Percentiles rank a stretch among this genome's conserved stretches.
These are phyloP conservation scores for Rhopalosiphum padi DNA, from an alignment of 1,140 invertebrate genomes.

Conservation along the genomic window DNA sequence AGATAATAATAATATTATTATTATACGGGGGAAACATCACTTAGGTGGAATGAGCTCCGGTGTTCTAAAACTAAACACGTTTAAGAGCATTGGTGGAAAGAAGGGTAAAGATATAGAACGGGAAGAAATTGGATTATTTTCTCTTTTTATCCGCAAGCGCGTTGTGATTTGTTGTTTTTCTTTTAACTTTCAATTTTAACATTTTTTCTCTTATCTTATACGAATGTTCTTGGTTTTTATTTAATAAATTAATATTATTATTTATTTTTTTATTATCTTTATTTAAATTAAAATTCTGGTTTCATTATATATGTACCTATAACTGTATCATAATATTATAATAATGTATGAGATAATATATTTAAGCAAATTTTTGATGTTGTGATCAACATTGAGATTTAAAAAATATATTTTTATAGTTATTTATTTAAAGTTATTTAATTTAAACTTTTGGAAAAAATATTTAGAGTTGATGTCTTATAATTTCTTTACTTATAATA, in stretches of 20 bases:
- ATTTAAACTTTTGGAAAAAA: too few species aligned
- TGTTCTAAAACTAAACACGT: background rate
- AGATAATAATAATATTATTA: background rate
- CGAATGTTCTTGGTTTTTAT: background rate
- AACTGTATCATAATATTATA: background rate
- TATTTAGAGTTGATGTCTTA: too few species aligned
- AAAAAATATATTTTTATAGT: background rate
- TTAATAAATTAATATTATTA: background rate
- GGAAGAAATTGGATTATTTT: background rate
- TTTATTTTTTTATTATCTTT: background rate
- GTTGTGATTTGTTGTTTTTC: conserved; percentile 3
- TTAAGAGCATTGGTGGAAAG: background rate
- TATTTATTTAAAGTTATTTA: too few species aligned
- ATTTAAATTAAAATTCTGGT: background rate
- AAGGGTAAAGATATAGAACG: background rate
- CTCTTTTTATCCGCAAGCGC: background rate
- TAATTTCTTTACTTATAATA: too few species aligned
- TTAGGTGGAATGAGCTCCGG: background rate
- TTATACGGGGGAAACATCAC: background rate
- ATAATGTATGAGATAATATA: background rate
- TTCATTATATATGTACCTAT: background rate
- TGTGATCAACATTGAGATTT: background rate
- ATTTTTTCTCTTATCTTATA: background rate
- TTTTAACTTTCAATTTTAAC: background rate
- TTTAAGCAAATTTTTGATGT: background rate